Base-by-base conservation (phyloP, 2,797 vertebrate species). In the Sylvilagus floridanus region DNA sequence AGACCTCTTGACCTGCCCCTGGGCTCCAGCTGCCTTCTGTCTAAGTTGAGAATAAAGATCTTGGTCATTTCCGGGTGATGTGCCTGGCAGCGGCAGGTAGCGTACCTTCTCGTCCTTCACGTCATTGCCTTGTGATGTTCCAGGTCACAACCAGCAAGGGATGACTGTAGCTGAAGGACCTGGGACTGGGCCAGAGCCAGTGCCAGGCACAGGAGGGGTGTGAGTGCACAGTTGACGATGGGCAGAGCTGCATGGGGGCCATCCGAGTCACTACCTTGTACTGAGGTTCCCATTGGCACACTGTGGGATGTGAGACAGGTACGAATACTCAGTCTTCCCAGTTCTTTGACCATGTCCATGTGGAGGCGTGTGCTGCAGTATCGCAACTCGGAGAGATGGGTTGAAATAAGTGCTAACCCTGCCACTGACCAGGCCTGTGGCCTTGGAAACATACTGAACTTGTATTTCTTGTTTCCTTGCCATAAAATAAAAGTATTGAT, bases 391-490 rank as follows among this genome's bases (percentile, higher is more conserved):
- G 0, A n/a, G 35, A 78, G 60, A 62, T 50, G 8, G 54, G 17
- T 50, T 84, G 30, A 95, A 76, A 26, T 71, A 21, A 62, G 19
- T 37, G 22, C 16, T 42, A 10, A 75, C 78, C 21, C 77, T 78
- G 24, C 26, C 37, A 57, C 37, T 42, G 14, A 73, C 50, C 24
- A 47, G 32, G 30, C 42, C 65, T 94, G 24, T 75, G 66, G 50
- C 54, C 69, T 78, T 75, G 62, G 57, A 91, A 73, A 73, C 14
- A 35, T 54, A 68, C 62, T 37, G 50, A 35, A 54, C 11, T 5
- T 68, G 11, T 42, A 0, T 78, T 73, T 30, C 93, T 71, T 86
- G 65, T 69, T 63, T 90, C 37, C 42, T 94, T 88, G 42, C 69
- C 79, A n/a, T 76, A 76, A 90, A 88, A 72, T 37, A 62, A 32